Base-by-base conservation (phyloP, 2,888 invertebrate genomes). In the Thymelicus lineola region DNA sequence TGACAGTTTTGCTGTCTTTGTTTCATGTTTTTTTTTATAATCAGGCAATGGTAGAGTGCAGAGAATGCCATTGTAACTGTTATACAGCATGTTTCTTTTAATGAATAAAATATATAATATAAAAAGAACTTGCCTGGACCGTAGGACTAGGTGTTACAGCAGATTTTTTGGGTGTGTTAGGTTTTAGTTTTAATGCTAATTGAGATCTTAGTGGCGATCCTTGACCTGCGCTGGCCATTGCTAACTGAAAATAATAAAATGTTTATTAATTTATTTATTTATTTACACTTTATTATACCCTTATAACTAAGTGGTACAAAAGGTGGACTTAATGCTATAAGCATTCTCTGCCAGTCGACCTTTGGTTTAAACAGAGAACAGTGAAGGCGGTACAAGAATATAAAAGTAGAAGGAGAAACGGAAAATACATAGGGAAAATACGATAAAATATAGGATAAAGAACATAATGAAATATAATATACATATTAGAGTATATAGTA, bases 131-230 rank as follows among this genome's bases (percentile, higher is more conserved):
- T 75, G 94, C 94, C 90, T 94, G 94, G 17, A 92, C 88, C 42
- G 93, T 90, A 66, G 94, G 94, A 81, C 92, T 94, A 36, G 92
- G 91, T 15, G 89, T 87, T 46, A 88, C 87, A 60, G 82, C 85
- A 69, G 82, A 81, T 79, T 94, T 94, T 79, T 94, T 94, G 35
- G 95, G 94, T 77, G 94, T 93, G 76, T 95, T 94, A 74, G 94
- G 93, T 88, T 95, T 95, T 73, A 96, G 88, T 88, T 96, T 96
- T 77, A 96, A 89, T 66, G 96, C 96, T 77, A 96, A 89, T 84
- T 96, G 96, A 67, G 96, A 96, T 77, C 97, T 94, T 67, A 96
- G 90, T 5, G 97, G 97, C 14, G 97, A 97, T 38, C 97, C 96
- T 84, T 96, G 96, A 46, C 96, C 96, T 71, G 95, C 95, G 80